Percentiles rank a stretch among this genome's conserved stretches.
phyloP scores from a whole-genome alignment of 30 jellyfish, hydroid and myxozoan genomes.

The Aurelia sp. region DNA sequence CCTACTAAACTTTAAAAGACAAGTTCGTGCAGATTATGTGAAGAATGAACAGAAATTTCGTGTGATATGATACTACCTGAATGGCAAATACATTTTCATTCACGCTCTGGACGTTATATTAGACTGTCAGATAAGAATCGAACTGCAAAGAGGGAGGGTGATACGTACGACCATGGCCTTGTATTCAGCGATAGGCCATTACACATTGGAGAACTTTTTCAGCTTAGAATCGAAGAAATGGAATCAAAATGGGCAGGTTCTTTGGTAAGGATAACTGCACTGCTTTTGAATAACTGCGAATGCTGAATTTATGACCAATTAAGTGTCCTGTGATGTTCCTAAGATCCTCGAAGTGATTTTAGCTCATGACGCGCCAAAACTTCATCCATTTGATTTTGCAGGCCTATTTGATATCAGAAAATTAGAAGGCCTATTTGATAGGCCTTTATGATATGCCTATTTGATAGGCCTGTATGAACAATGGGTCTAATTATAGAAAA shows the following conservation, averaged over 20 bases:
- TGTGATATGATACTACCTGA: background rate
- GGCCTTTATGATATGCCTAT: too few relatives aligned
- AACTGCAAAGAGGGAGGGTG: slow-evolving; percentile 77
- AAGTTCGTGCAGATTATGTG: too few relatives aligned
- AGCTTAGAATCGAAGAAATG: slow-evolving; percentile 73
- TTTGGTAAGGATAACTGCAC: slow-evolving; percentile 39
- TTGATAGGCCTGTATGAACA: too few relatives aligned
- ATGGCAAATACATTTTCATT: slow-evolving; percentile 71
- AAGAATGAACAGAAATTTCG: too few relatives aligned
- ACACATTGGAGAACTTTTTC: slow-evolving; percentile 69
- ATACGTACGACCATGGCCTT: slow-evolving; percentile 82
- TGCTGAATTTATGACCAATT: background rate
- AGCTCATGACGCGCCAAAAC: too few relatives aligned
- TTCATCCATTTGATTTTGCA: too few relatives aligned
- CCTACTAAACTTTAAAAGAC: too few relatives aligned
- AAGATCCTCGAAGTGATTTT: too few relatives aligned
- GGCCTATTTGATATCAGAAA: too few relatives aligned
- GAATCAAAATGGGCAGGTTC: slow-evolving; percentile 94
- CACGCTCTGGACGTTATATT: slow-evolving; percentile 57
- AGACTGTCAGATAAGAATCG: slow-evolving; percentile 33
- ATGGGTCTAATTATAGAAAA: too few relatives aligned
- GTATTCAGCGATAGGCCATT: slow-evolving; percentile 81
- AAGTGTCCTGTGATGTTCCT: too few relatives aligned
- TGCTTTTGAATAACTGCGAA: background rate
- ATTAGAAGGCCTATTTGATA: too few relatives aligned